These are phyloP conservation scores for Boloria euphrosyne DNA, from an alignment of 2,888 invertebrate genomes.

Conservation along the genomic window DNA sequence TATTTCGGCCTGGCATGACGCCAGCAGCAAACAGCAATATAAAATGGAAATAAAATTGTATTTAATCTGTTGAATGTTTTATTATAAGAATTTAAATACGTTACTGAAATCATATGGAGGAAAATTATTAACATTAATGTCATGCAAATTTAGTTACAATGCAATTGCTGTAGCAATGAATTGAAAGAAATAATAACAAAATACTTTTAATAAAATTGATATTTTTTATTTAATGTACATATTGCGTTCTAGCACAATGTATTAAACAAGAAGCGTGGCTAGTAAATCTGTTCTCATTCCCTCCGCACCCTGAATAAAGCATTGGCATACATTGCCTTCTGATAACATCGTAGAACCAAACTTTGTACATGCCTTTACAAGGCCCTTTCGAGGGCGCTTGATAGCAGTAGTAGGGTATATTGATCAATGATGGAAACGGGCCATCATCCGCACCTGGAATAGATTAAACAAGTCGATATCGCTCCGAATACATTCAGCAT, in stretches of 20 bases:
- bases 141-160: too few relatives aligned
- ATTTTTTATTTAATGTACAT: conserved; percentile 44
- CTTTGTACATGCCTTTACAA: conserved; percentile 54
- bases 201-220: neutral
- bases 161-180: neutral
- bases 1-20: conserved; percentile 27
- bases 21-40: conserved; percentile 31
- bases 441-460: conserved; percentile 67
- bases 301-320: conserved; percentile 75
- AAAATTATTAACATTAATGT: too few relatives aligned
- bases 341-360: conserved; percentile 70
- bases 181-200: neutral
- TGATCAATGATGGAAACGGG: conserved; percentile 65
- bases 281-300: conserved; percentile 68
- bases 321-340: conserved; percentile 66
- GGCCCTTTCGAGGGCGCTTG: conserved; percentile 67
- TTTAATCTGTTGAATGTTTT: conserved; percentile 22
- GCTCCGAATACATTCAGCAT: conserved; percentile 7
- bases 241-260: conserved; percentile 54
- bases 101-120: neutral
- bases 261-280: conserved; percentile 52
- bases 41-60: conserved; percentile 19
- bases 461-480: conserved; percentile 31
- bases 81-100: conserved; percentile 1
- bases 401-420: conserved; percentile 71